A percentile compares a stretch with the other conserved stretches of the same genome.
Conservation (phyloP, 2,888 invertebrate genomes). For the Xestobium rufovillosum region DNA sequence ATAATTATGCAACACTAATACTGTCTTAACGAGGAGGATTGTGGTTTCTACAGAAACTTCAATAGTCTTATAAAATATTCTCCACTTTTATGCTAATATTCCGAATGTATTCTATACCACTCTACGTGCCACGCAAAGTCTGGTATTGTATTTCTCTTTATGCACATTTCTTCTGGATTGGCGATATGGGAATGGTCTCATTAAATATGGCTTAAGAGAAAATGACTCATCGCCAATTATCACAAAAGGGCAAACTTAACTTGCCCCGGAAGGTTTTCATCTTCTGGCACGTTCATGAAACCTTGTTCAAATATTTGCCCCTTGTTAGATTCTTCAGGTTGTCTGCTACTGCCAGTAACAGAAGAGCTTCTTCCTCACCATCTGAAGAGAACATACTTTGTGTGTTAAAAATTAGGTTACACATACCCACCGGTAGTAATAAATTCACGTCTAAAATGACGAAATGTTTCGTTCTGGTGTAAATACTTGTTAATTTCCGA, state of each 20-base stretch:
- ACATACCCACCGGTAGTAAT: too few species aligned
- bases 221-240: constrained; percentile 14
- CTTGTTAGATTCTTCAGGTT: constrained; percentile 13
- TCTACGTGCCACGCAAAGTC: constrained; percentile 7
- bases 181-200: constrained; percentile 11
- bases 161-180: background rate
- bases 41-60: background rate
- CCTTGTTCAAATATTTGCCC: constrained; percentile 11
- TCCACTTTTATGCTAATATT: constrained; percentile 7
- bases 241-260: constrained; percentile 7
- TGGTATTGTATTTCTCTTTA: constrained; percentile 8
- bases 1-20: constrained; percentile 14
- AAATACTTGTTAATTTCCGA: too few species aligned
- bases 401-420: too few species aligned
- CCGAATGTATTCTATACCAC: too few species aligned
- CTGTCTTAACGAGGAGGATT: background rate
- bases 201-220: constrained; percentile 7
- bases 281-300: constrained; percentile 8
- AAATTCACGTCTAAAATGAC: too few species aligned
- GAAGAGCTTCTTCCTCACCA: too few species aligned
- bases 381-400: too few species aligned
- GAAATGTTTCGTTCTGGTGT: too few species aligned
- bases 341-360: constrained; percentile 17
- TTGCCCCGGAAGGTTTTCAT: constrained; percentile 7
- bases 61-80: constrained; percentile 8